Evolutionary conservation across 2,797 vertebrate species (phyloP).

Genomic region (Amblyopsis hoosieri): DNA sequence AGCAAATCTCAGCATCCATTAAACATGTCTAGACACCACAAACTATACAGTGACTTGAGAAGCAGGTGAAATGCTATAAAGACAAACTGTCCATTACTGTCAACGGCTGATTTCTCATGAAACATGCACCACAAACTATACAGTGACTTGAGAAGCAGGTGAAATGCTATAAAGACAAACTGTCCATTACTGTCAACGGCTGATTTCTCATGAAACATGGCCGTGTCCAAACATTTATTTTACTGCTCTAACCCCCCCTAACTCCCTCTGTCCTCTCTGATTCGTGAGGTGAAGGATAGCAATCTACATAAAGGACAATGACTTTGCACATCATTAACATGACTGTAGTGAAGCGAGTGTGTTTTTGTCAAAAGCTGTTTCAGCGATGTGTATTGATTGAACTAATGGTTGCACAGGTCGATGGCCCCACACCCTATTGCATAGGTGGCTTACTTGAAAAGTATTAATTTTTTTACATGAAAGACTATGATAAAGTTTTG

Average conservation of each 20-base stretch:
- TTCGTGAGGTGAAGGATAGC: conserved; percentile 20
- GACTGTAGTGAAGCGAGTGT: too few relatives aligned
- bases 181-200: conserved; percentile 9
- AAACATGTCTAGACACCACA: conserved; percentile 11
- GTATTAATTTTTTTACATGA: conserved; percentile 35
- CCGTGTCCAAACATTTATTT: not conserved
- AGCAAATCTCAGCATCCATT: not conserved
- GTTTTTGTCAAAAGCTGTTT: conserved; percentile 31
- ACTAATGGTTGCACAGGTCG: conserved; percentile 43
- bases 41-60: conserved; percentile 18
- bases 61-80: conserved; percentile 22
- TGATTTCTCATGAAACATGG: not conserved
- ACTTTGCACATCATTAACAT: not conserved
- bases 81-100: conserved; percentile 16
- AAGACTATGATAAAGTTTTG: conserved; percentile 12
- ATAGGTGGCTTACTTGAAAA: conserved; percentile 31
- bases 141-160: conserved; percentile 23
- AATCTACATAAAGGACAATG: conserved; percentile 17
- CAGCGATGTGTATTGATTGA: conserved; percentile 60
- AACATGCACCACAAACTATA: conserved; percentile 13
- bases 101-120: not conserved
- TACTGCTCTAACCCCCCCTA: not conserved
- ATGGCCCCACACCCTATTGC: conserved; percentile 23
- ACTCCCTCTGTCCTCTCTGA: conserved; percentile 20
- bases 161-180: conserved; percentile 13